phyloP scores from a whole-genome alignment of 2,113 vertebrate species.

The Gallinago media region DNA sequence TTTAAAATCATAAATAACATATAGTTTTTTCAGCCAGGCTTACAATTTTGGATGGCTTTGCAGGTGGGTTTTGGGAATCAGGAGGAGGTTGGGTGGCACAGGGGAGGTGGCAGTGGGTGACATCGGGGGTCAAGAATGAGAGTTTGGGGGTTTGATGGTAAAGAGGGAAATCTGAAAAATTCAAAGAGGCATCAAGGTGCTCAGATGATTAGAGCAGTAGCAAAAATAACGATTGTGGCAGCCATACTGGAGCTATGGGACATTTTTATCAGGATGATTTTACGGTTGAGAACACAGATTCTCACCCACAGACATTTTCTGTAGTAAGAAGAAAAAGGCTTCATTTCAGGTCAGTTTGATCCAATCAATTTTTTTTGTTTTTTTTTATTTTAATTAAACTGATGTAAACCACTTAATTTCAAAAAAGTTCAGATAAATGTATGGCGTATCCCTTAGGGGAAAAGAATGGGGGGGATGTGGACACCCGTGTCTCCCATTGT shows the following conservation, averaged over 20 bases:
- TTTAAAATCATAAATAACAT: background rate
- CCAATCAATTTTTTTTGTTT: accelerated
- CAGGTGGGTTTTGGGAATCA: background rate
- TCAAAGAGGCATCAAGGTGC: background rate
- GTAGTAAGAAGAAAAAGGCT: background rate
- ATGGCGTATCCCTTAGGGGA: background rate
- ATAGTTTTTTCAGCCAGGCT: background rate
- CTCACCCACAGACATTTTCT: background rate
- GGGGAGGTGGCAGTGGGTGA: background rate
- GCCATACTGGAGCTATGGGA: background rate
- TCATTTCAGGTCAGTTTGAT: background rate
- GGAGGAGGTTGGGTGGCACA: background rate
- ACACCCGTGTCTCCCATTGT: accelerated
- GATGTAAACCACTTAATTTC: accelerated
- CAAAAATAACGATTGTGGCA: background rate
- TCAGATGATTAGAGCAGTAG: background rate
- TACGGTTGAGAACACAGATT: background rate
- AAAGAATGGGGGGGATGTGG: background rate
- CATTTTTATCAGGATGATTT: background rate
- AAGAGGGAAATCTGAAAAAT: background rate
- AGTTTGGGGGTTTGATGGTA: background rate
- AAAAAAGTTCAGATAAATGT: background rate
- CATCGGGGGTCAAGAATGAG: background rate
- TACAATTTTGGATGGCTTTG: background rate
- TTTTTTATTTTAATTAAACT: background rate